Evolutionary conservation across 2,113 vertebrate species (phyloP).

Genomic region (Marmota flaviventris): DNA sequence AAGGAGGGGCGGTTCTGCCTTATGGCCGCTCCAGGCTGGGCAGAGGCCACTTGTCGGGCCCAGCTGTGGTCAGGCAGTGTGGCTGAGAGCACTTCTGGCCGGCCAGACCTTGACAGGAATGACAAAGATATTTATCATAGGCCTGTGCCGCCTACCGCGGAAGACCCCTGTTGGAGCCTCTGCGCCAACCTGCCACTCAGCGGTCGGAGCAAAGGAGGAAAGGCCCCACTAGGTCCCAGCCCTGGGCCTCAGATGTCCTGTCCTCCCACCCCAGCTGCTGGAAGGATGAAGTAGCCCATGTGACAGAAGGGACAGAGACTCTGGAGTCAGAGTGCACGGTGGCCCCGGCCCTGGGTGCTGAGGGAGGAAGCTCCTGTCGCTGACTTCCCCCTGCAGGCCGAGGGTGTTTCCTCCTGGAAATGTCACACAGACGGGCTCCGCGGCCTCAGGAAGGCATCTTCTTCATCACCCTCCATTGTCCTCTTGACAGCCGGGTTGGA

Average conservation of each 20-base stretch:
- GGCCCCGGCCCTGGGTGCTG: not conserved
- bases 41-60: not conserved
- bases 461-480: conserved; percentile 59
- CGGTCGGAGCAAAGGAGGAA: no score
- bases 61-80: not conserved
- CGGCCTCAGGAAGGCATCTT: not conserved
- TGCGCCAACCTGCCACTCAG: no score
- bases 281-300: not conserved
- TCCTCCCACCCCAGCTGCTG: not conserved
- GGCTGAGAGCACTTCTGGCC: not conserved
- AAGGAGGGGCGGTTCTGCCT: not conserved
- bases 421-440: not conserved
- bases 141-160: no score
- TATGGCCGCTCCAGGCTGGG: not conserved
- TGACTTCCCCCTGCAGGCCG: not conserved
- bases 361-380: not conserved
- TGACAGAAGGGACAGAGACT: not conserved
- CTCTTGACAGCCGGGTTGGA: conserved; percentile 67
- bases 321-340: not conserved
- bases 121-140: no score
- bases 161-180: no score
- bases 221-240: not conserved
- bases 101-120: no score
- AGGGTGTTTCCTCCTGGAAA: not conserved
- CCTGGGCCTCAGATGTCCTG: fast-evolving